Evolutionary conservation across 2,888 invertebrate species (phyloP), one percentile per base, ranked within the genome.

Genomic region (Sussaba pulchella): DNA sequence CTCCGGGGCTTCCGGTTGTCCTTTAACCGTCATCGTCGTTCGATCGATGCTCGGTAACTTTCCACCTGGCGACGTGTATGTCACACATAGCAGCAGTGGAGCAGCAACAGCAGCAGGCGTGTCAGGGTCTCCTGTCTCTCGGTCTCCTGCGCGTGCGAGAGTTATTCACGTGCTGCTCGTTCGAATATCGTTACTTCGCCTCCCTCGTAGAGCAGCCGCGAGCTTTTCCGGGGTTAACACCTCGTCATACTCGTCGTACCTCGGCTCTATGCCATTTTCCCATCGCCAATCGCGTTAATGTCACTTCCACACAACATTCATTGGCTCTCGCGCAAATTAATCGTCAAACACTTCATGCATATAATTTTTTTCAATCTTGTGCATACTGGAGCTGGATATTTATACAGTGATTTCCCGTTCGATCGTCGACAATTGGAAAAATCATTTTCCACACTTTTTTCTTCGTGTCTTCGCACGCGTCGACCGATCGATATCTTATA

Each of bases 1-100:
- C 43, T 14, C 9, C 19, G 19, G 45, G 57, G 50, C 73, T 77
- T 74, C 80, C 72, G 76, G 80, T 61, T 77, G 77, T 81, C 77
- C 73, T 81, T 70, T 66, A 66, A 3, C 43, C 69, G 77, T 75
- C 73, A 70, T 57, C 57, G 69, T 41, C 50, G 70, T 61, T 43
- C 43, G 74, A 81, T 77, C 77, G 77, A 81, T 77, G 36, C 43
- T 14, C 19, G 64, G 77, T 74, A 77, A 81, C 73, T 77, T 81
- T 81, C 81, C 77, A 73, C 77, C 70, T 59, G 70, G 59, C 64
- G 26, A 67, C 71, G 39, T 43, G 14, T 57, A 12, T 17, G 43
- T 9, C 57, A 24, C 24, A 67, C 57, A 24, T 17, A 61, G 54
- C 31, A 26, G 14, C 36, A 17, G 2, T 21, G n/a, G n/a, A 64